These are phyloP conservation scores for Chaetorhynchus papuensis DNA, from an alignment of 2,113 vertebrate genomes.

Conservation along the genomic window DNA sequence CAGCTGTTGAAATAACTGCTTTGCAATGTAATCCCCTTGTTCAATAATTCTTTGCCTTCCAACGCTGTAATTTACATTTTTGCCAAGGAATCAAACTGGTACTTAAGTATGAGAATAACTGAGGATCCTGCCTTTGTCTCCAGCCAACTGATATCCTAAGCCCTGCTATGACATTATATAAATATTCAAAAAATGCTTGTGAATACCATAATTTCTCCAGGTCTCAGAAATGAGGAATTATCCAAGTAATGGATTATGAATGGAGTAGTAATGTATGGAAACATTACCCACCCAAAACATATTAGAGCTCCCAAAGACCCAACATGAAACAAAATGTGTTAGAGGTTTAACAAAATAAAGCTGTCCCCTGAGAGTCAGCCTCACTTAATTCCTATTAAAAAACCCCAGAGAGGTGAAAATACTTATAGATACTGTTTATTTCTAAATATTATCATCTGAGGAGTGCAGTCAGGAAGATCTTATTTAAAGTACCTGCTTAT, in stretches of 20 bases:
- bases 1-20: slow-evolving; percentile 57
- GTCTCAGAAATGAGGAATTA: slow-evolving; percentile 63
- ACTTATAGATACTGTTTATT: not conserved
- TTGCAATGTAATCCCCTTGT: slow-evolving; percentile 42
- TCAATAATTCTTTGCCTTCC: slow-evolving; percentile 39
- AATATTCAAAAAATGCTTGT: slow-evolving; percentile 60
- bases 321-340: slow-evolving; percentile 27
- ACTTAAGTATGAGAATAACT: slow-evolving; percentile 38
- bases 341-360: slow-evolving; percentile 30
- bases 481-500: not conserved
- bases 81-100: slow-evolving; percentile 48
- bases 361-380: not conserved
- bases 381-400: not conserved
- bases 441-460: not conserved
- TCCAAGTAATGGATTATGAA: slow-evolving; percentile 68
- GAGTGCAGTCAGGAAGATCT: not conserved
- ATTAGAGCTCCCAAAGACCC: slow-evolving; percentile 38
- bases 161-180: slow-evolving; percentile 39
- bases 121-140: slow-evolving; percentile 24
- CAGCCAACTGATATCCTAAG: slow-evolving; percentile 49
- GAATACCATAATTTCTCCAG: slow-evolving; percentile 47
- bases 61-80: slow-evolving; percentile 8
- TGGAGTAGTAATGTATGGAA: slow-evolving; percentile 33
- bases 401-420: not conserved
- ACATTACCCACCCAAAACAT: slow-evolving; percentile 31